Base-by-base conservation (phyloP, 1,140 invertebrate species). In the Eumaeus atala region DNA sequence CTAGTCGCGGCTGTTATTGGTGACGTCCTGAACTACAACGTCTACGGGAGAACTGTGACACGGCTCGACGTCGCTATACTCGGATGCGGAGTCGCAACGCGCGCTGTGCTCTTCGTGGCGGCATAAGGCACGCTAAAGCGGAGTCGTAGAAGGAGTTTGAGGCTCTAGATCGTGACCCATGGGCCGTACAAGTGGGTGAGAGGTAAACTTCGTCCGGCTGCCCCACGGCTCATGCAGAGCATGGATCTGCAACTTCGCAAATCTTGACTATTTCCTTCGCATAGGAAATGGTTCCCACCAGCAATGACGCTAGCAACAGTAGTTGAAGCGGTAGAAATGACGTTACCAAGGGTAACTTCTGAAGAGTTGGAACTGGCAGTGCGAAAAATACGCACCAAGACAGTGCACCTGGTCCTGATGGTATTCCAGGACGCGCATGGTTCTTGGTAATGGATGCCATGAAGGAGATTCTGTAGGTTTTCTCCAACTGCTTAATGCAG, bases 181-280 rank as follows among this genome's bases (percentile, higher is more conserved):
- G 56, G 40, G 56, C 56, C 56, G 16, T 57, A 57, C 14, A 18
- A 21, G 37, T 12, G 11, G 34, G 56, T 34, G n/a, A 42, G 34
- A 9, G 14, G 48, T 1, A 48, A 48, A 40, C 18, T 51, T 16
- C 49, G 49, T 7, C 21, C 34, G 1, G 10, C 11, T 2, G 34
- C 35, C 9, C 50, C 50, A 5, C 56, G 51, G 14, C 44, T 42
- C n/a, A 53, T 38, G 21, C 47, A 48, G 21, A 40, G 47, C 17
- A 21, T 49, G 1, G 12, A 5, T 11, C 21, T 28, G 4, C 12
- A 12, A 11, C 52, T 42, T 21, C 44, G 44, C 3, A n/a, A 48
- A 2, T 14, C 16, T 6, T 16, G 16, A 5, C 21, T 48, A 1
- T 48, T 48, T 21, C 44, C 44, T 8, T 48, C 44, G 16, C 37